phyloP scores from a whole-genome alignment of 2,888 invertebrate species.

The Caenorhabditis zanzibari region DNA sequence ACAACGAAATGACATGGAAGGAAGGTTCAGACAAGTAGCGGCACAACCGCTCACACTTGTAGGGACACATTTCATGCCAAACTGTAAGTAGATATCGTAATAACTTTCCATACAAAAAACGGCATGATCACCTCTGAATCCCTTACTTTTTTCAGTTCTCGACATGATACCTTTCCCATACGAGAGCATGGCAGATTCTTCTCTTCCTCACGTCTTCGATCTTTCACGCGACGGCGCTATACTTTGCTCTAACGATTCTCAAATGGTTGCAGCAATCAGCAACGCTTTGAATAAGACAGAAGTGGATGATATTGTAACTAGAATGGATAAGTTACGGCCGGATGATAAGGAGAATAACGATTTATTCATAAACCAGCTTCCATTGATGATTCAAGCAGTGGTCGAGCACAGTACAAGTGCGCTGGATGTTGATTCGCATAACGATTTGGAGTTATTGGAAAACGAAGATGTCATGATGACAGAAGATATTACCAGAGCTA shows the following conservation, averaged over 20 bases:
- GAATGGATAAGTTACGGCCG: constrained; percentile 63
- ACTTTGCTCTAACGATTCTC: constrained; percentile 57
- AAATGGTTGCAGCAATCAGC: constrained; percentile 64
- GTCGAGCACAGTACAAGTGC: constrained; percentile 63
- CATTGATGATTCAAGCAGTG: constrained; percentile 69
- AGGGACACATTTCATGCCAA: constrained; percentile 77
- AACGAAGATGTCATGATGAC: constrained; percentile 67
- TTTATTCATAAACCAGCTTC: constrained; percentile 68
- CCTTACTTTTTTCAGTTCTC: constrained; percentile 67
- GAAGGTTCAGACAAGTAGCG: constrained; percentile 50
- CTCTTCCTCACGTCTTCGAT: constrained; percentile 64
- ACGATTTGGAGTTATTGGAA: constrained; percentile 61
- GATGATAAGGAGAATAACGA: constrained; percentile 73
- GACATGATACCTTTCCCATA: constrained; percentile 77
- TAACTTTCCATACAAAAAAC: no score
- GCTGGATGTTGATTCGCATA: constrained; percentile 71
- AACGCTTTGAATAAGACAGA: constrained; percentile 67
- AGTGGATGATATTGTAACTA: constrained; percentile 72
- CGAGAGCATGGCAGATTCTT: constrained; percentile 70
- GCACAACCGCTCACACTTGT: constrained; percentile 76
- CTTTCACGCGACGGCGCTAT: constrained; percentile 46
- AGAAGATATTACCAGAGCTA: constrained; percentile 58
- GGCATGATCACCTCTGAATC: background rate
- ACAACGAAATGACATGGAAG: constrained; percentile 63
- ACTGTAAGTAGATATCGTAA: no score